Percentiles rank a stretch among this genome's conserved stretches.
These are phyloP conservation scores for Pogona vitticeps DNA, from an alignment of 2,113 vertebrate genomes.

Conservation along the genomic window DNA sequence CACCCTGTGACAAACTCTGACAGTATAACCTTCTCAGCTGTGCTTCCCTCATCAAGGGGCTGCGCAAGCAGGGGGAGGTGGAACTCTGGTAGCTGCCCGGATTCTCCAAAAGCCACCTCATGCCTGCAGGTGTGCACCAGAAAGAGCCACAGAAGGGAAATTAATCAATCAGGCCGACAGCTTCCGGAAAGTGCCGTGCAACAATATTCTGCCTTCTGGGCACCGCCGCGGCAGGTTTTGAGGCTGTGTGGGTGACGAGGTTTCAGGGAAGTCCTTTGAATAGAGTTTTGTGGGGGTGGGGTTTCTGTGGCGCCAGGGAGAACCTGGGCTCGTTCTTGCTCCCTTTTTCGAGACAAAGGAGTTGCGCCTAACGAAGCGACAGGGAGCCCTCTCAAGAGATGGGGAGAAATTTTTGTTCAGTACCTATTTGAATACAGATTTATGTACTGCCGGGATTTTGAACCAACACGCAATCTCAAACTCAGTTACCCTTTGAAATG, in stretches of 20 bases:
- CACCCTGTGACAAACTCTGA: neutral
- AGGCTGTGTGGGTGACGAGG: constrained; percentile 21
- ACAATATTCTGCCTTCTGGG: constrained; percentile 8
- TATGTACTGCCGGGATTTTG: too few species aligned
- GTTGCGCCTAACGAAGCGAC: neutral
- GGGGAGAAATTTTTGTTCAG: too few species aligned
- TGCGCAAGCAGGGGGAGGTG: too few species aligned
- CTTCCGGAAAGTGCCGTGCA: constrained; percentile 13
- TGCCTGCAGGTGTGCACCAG: neutral
- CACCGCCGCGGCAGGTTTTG: neutral
- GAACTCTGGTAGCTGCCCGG: neutral
- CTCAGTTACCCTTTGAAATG: too few species aligned
- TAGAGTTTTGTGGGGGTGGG: constrained; percentile 12
- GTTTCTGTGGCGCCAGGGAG: constrained; percentile 18
- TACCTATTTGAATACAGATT: too few species aligned
- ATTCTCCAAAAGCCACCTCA: neutral
- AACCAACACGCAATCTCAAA: too few species aligned
- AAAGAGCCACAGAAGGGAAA: constrained; percentile 17
- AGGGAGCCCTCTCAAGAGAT: neutral
- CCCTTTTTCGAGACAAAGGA: neutral
- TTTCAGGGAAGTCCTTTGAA: constrained; percentile 12
- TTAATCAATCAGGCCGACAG: neutral
- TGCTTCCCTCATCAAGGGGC: neutral
- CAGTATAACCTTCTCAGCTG: neutral
- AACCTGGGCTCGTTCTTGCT: too few species aligned